These are phyloP conservation scores for Hemaris fuciformis DNA, from an alignment of 2,888 invertebrate species.

Conservation along the genomic window DNA sequence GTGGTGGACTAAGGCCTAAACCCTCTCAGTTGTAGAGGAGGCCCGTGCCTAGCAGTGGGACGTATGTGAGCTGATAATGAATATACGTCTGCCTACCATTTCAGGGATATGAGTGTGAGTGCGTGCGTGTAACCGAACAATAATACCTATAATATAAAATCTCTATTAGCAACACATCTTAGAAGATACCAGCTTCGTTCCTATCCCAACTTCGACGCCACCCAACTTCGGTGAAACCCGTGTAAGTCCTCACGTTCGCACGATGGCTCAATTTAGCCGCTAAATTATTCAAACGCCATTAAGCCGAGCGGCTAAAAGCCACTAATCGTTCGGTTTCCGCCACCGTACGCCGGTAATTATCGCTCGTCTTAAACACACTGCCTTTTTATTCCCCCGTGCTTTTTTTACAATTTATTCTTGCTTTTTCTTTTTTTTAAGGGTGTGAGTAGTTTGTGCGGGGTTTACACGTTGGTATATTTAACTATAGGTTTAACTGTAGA, in stretches of 20 bases:
- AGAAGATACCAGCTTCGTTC: neutral
- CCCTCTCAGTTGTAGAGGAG: too few relatives aligned
- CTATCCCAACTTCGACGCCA: neutral
- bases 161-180: neutral
- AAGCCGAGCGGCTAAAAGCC: constrained; percentile 56
- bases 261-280: constrained; percentile 41
- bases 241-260: neutral
- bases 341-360: constrained; percentile 50
- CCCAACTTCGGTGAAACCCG: neutral
- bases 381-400: constrained; percentile 30
- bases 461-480: constrained; percentile 30
- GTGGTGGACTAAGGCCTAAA: too few relatives aligned
- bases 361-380: constrained; percentile 38
- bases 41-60: too few relatives aligned
- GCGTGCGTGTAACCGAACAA: too few relatives aligned
- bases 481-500: too few relatives aligned
- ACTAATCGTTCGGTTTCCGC: constrained; percentile 71
- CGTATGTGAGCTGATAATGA: too few relatives aligned
- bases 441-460: constrained; percentile 37
- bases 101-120: too few relatives aligned
- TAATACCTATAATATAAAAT: neutral
- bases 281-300: constrained; percentile 65
- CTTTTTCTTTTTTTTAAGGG: constrained; percentile 32
- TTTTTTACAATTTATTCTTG: constrained; percentile 27
- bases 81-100: too few relatives aligned